Conservation (phyloP, 2,888 invertebrate genomes). For the Mallateleia sp. region DNA sequence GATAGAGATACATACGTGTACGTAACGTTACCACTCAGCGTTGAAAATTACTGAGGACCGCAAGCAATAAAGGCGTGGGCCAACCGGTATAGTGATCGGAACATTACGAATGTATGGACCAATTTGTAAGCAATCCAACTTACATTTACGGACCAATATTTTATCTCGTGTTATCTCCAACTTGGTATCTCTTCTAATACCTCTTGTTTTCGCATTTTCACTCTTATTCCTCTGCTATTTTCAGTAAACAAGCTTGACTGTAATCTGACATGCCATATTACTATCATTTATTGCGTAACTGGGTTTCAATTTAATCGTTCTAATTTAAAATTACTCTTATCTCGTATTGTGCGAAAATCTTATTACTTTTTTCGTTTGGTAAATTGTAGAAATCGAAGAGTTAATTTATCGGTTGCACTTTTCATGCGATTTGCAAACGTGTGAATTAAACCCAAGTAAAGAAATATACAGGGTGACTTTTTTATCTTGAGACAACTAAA, state of each 20-base stretch:
- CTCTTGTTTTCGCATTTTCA: constrained; percentile 68
- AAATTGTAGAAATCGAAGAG: too few relatives aligned
- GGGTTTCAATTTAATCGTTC: background rate
- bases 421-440: too few relatives aligned
- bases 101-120: constrained; percentile 89
- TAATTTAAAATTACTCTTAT: constrained; percentile 89
- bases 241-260: constrained; percentile 44
- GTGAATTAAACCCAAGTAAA: too few relatives aligned
- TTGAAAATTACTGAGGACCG: constrained; percentile 85
- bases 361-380: too few relatives aligned
- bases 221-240: constrained; percentile 61
- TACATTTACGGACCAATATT: constrained; percentile 88
- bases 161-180: constrained; percentile 87
- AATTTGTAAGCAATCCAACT: constrained; percentile 90
- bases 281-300: constrained; percentile 23
- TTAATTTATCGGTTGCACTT: too few relatives aligned
- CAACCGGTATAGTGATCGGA: constrained; percentile 85
- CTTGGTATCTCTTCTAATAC: constrained; percentile 50
- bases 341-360: too few relatives aligned
- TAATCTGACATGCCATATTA: constrained; percentile 24
- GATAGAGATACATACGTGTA: constrained; percentile 40
- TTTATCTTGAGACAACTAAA: too few relatives aligned
- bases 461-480: too few relatives aligned
- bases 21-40: constrained; percentile 75
- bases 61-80: constrained; percentile 82